Evolutionary conservation across 2,113 vertebrate genomes (phyloP), one percentile per base, ranked within the genome.

Genomic region (Pteronura brasiliensis): DNA sequence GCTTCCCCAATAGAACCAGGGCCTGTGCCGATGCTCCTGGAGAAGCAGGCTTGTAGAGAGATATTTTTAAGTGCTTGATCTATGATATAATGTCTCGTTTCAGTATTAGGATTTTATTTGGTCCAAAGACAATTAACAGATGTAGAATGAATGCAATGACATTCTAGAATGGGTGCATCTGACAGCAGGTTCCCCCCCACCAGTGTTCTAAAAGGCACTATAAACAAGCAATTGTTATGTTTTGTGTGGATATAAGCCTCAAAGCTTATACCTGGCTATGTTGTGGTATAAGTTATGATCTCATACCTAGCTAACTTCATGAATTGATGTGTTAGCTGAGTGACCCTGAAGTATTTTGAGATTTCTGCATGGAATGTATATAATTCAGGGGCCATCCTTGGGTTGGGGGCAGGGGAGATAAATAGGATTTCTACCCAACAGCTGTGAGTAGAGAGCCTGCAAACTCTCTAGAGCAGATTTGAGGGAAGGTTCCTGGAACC

Each of bases 11-110:
- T 1, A 36, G 49, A 17, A 55, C 12, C 39, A 39, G 81, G 39
- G 6, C 34, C 55, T 10, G 6, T 14, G 18, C 39, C 1, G 0
- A 34, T n/a, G 14, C 12, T n/a, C 6, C 63, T 72, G 36, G 23
- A 85, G 17, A 63, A 4, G 18, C 5, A 31, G 25, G 42, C 34
- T 34, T n/a, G 15, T 18, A 1, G 23, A 63, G 17, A 61, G 23
- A 25, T 17, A 27, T 3, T 59, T 12, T 47, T 59, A 25, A 49
- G 31, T 23, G 7, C 4, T 4, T 3, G 9, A 36, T 79, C 18
- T 6, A 4, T 84, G 25, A 39, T 17, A 36, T 9, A 49, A 39
- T 12, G 25, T 0, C 34, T 88, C 12, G 29, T 85, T 63, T 63
- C 34, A 34, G 59, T n/a, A 21, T 49, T 25, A 6, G 34, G 57